phyloP scores from a whole-genome alignment of 2,113 vertebrate species.

The Balaeniceps rex region DNA sequence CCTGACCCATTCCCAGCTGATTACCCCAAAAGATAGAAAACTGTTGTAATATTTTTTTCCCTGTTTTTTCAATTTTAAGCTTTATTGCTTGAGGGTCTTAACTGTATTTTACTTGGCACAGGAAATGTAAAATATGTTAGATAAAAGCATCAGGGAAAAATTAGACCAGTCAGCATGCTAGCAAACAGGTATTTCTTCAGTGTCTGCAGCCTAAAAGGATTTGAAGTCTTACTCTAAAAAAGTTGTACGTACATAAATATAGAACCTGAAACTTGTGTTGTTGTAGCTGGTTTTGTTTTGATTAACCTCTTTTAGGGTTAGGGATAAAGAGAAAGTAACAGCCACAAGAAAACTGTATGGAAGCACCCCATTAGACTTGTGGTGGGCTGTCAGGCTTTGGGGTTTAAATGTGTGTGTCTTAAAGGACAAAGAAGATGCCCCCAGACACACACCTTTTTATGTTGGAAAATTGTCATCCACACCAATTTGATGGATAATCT shows the following conservation, averaged over 20 bases:
- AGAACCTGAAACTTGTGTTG: not conserved
- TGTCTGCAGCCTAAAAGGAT: slow-evolving; percentile 21
- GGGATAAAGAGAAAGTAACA: not conserved
- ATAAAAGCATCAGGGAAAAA: slow-evolving; percentile 32
- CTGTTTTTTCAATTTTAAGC: not conserved
- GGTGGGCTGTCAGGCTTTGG: not conserved
- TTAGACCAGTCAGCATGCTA: slow-evolving; percentile 35
- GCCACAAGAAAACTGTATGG: not conserved
- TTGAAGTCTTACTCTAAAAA: slow-evolving; percentile 15
- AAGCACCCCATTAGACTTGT: accelerated
- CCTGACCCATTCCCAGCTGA: not conserved
- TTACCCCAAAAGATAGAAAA: slow-evolving; percentile 38
- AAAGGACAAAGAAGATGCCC: not conserved
- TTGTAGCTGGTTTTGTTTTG: not conserved
- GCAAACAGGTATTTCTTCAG: slow-evolving; percentile 40
- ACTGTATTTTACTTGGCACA: slow-evolving; percentile 58
- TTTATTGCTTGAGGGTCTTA: slow-evolving; percentile 46
- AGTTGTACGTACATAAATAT: not conserved
- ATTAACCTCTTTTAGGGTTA: not conserved
- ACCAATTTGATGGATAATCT: not conserved
- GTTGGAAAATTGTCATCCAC: not conserved
- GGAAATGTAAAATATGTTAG: slow-evolving; percentile 41
- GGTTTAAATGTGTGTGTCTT: not conserved
- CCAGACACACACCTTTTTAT: not conserved
- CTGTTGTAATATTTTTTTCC: not conserved